Percentiles rank a stretch among this genome's conserved stretches.
Conservation (phyloP, 1,140 invertebrate species). For the Lerema accius region DNA sequence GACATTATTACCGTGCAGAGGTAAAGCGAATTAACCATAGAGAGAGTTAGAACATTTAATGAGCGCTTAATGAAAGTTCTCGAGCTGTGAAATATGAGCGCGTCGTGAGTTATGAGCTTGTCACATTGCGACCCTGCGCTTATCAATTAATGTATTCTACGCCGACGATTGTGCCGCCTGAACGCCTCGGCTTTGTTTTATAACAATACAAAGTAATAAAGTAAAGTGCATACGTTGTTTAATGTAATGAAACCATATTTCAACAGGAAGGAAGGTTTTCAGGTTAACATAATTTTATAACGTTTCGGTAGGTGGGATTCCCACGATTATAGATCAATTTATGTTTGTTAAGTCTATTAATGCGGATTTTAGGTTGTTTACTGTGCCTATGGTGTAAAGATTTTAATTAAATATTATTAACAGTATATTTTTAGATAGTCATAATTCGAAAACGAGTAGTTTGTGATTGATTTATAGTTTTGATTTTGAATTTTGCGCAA, state of each 20-base stretch:
- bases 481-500: no score
- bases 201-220: slow-evolving; percentile 37
- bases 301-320: no score
- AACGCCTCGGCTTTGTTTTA: slow-evolving; percentile 33
- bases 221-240: background rate
- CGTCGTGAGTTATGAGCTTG: slow-evolving; percentile 50
- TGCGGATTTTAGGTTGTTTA: no score
- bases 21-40: background rate
- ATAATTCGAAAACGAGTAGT: no score
- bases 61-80: slow-evolving; percentile 52
- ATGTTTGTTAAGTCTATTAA: no score
- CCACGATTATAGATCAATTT: no score
- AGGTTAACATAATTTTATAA: no score
- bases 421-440: no score
- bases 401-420: no score
- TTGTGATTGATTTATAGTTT: no score
- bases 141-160: slow-evolving; percentile 54
- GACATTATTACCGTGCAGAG: no score
- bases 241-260: background rate
- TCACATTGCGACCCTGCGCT: slow-evolving; percentile 42
- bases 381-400: no score
- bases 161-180: slow-evolving; percentile 35
- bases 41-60: slow-evolving; percentile 37
- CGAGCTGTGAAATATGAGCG: slow-evolving; percentile 49
- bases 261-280: background rate